phyloP scores from a whole-genome alignment of 2,888 invertebrate species.

The Protophormia terraenovae region DNA sequence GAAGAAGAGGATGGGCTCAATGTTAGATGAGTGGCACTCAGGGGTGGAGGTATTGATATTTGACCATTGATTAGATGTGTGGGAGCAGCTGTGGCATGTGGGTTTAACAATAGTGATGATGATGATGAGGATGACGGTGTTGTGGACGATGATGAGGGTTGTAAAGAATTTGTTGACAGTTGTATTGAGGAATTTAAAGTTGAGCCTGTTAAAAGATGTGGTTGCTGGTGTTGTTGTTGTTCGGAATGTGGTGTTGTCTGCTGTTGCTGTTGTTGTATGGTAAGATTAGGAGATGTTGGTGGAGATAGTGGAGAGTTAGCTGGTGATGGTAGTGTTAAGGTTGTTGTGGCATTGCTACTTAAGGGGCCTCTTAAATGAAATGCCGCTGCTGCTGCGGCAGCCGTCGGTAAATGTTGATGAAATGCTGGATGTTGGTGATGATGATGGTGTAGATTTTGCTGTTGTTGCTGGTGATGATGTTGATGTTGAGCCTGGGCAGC shows the following conservation, averaged over 20 bases:
- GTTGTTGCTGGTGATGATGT: conserved; percentile 71
- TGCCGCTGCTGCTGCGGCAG: conserved; percentile 68
- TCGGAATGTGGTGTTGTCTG: conserved; percentile 66
- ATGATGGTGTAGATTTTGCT: conserved; percentile 71
- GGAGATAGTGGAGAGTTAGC: conserved; percentile 77
- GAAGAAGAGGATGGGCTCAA: conserved; percentile 68
- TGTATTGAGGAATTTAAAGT: conserved; percentile 63
- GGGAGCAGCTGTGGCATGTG: conserved; percentile 45
- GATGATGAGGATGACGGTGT: conserved; percentile 68
- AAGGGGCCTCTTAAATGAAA: conserved; percentile 73
- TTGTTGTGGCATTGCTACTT: conserved; percentile 41
- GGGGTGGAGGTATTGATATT: conserved; percentile 51
- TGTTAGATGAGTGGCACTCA: conserved; percentile 53
- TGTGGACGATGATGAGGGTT: conserved; percentile 68
- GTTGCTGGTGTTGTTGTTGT: conserved; percentile 68
- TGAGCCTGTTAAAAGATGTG: conserved; percentile 47
- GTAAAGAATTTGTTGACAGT: conserved; percentile 69
- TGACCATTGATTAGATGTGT: conserved; percentile 51
- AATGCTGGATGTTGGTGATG: conserved; percentile 69
- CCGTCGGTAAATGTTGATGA: conserved; percentile 65
- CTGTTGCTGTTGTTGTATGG: conserved; percentile 44
- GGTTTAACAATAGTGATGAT: conserved; percentile 43
- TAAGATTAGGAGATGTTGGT: conserved; percentile 74
- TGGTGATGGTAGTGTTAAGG: conserved; percentile 71
- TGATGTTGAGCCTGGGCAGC: conserved; percentile 76